A percentile compares a stretch with the other conserved stretches of the same genome.
These are phyloP conservation scores for Periparus ater DNA, from an alignment of 2,797 vertebrate species.

Conservation along the genomic window DNA sequence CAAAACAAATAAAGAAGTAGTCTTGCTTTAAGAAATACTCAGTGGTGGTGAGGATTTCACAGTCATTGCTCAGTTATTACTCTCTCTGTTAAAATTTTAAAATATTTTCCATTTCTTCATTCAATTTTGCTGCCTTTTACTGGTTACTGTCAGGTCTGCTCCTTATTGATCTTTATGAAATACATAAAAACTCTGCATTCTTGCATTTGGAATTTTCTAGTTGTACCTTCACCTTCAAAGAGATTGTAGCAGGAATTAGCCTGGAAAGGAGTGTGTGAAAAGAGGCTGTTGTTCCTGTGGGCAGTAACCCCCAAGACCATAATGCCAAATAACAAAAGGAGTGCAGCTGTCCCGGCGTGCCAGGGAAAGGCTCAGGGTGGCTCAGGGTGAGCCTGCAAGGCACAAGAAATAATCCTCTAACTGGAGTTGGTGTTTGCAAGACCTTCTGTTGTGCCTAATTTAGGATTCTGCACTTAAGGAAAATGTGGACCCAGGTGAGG, in stretches of 20 bases:
- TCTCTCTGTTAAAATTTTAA: neutral
- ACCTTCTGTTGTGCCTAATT: neutral
- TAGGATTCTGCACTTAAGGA: neutral
- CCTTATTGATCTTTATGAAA: neutral
- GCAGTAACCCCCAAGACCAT: neutral
- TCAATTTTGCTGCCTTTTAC: neutral
- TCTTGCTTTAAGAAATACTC: neutral
- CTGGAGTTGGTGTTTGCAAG: neutral
- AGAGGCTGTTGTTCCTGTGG: neutral
- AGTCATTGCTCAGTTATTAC: neutral
- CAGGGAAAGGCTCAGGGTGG: neutral
- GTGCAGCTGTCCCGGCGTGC: accelerated
- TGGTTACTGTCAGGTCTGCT: neutral
- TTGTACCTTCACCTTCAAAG: neutral
- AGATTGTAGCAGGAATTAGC: neutral
- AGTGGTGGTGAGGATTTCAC: neutral
- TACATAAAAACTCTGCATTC: neutral
- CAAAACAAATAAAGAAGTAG: neutral
- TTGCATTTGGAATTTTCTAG: neutral
- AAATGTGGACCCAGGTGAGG: neutral
- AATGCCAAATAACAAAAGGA: neutral
- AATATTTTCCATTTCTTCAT: neutral
- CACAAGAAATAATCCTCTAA: neutral
- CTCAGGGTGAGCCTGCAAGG: neutral
- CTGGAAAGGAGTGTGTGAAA: neutral